A percentile compares a stretch with the other conserved stretches of the same genome.
Conservation (phyloP, 2,797 vertebrate species). For the Enteromius mattozi region DNA sequence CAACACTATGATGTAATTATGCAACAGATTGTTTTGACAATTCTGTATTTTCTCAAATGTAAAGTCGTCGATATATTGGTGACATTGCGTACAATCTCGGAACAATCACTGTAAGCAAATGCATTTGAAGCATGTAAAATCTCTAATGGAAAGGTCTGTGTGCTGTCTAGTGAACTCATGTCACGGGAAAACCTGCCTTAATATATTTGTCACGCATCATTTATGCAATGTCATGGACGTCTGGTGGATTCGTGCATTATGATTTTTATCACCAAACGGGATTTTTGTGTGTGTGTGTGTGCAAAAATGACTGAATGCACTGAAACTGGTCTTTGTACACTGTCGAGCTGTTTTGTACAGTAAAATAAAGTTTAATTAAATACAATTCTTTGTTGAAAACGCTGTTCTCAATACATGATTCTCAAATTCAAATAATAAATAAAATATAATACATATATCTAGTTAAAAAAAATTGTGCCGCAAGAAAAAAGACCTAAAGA, state of each 20-base stretch:
- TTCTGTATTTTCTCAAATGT: constrained; percentile 25
- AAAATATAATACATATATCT: background rate
- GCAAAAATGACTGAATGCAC: constrained; percentile 48
- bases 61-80: constrained; percentile 44
- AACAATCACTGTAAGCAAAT: constrained; percentile 55
- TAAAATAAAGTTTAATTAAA: constrained; percentile 59
- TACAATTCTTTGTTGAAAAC: constrained; percentile 25
- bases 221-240: constrained; percentile 64
- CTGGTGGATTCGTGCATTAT: constrained; percentile 60
- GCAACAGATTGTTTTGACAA: constrained; percentile 50
- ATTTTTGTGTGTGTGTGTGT: constrained; percentile 28
- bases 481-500: background rate
- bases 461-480: no score
- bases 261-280: constrained; percentile 49
- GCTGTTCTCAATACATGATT: background rate
- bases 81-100: constrained; percentile 48
- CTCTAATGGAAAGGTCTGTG: constrained; percentile 51
- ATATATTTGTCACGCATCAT: constrained; percentile 58
- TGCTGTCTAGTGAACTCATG: constrained; percentile 55
- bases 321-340: constrained; percentile 62
- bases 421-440: background rate
- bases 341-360: constrained; percentile 67
- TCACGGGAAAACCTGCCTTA: constrained; percentile 55
- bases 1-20: constrained; percentile 31
- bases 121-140: constrained; percentile 59